These are phyloP conservation scores for Sweltsa coloradensis DNA, from an alignment of 1,140 invertebrate species.

Conservation along the genomic window DNA sequence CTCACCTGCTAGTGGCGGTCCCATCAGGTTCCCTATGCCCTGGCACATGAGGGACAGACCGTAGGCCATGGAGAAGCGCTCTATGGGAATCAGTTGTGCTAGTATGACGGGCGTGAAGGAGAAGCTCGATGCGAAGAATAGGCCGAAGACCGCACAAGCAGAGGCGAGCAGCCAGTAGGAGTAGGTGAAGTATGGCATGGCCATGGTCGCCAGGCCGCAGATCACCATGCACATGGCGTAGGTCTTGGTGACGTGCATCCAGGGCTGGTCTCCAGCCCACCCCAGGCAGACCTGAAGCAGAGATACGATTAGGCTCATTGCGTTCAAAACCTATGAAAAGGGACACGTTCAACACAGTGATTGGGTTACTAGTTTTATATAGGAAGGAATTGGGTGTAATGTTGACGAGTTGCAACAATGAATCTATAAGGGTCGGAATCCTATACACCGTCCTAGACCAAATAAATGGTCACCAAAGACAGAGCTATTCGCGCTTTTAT, in stretches of 20 bases:
- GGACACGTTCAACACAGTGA: too few relatives aligned
- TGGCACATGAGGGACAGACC: slow-evolving; percentile 76
- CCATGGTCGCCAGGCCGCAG: slow-evolving; percentile 55
- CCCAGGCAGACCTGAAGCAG: slow-evolving; percentile 60
- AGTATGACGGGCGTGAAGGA: slow-evolving; percentile 79
- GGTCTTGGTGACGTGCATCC: slow-evolving; percentile 71
- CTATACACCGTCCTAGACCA: too few relatives aligned
- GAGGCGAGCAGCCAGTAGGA: slow-evolving; percentile 13
- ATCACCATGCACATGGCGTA: slow-evolving; percentile 64
- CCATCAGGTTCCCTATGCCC: slow-evolving; percentile 57
- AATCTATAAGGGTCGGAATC: too few relatives aligned
- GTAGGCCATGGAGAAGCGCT: slow-evolving; percentile 77
- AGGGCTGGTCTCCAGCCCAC: slow-evolving; percentile 77
- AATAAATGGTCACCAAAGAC: too few relatives aligned
- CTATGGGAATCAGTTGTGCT: slow-evolving; percentile 64
- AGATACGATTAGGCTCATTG: slow-evolving; percentile 12
- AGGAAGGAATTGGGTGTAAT: too few relatives aligned
- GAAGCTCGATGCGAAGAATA: slow-evolving; percentile 76
- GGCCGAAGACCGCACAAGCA: slow-evolving; percentile 56
- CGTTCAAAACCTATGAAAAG: too few relatives aligned
- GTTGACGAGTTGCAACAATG: too few relatives aligned
- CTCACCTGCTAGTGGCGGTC: slow-evolving; percentile 49
- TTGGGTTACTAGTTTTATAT: not conserved
- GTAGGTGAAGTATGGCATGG: slow-evolving; percentile 53
- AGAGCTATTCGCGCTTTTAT: too few relatives aligned